phyloP scores from a whole-genome alignment of 2,888 invertebrate genomes.

The Nemotelus nigrinus region DNA sequence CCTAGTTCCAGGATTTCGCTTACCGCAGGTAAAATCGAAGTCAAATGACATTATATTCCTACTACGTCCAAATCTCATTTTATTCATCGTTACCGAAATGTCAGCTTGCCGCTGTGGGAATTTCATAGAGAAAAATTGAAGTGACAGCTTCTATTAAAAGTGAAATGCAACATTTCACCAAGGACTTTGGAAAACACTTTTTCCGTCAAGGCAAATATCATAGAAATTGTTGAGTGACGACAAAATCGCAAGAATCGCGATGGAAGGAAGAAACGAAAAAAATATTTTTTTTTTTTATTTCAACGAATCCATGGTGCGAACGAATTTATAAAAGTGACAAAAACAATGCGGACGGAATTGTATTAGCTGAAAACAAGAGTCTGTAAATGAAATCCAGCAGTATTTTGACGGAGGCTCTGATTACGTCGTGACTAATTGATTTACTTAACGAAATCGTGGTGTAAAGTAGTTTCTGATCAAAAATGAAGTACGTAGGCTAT shows the following conservation, averaged over 20 bases:
- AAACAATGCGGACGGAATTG: not conserved
- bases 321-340: not conserved
- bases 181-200: conserved; percentile 16
- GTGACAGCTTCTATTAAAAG: conserved; percentile 16
- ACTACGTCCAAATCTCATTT: conserved; percentile 1
- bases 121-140: conserved; percentile 1
- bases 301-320: too few species aligned
- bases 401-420: too few species aligned
- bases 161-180: conserved; percentile 15
- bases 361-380: too few species aligned
- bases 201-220: conserved; percentile 7
- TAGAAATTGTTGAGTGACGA: conserved; percentile 7
- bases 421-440: too few species aligned
- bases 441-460: too few species aligned
- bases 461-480: too few species aligned
- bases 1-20: too few species aligned
- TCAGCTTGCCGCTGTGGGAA: not conserved
- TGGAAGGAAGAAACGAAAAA: not conserved
- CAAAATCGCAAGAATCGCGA: not conserved
- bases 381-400: too few species aligned
- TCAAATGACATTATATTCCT: not conserved
- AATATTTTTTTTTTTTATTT: too few species aligned
- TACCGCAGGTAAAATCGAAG: too few species aligned
- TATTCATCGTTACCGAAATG: conserved; percentile 15
- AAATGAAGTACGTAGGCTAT: too few species aligned